Percentiles rank a stretch among this genome's conserved stretches.
phyloP scores from a whole-genome alignment of 2,888 invertebrate genomes.

The Mamestra brassicae region DNA sequence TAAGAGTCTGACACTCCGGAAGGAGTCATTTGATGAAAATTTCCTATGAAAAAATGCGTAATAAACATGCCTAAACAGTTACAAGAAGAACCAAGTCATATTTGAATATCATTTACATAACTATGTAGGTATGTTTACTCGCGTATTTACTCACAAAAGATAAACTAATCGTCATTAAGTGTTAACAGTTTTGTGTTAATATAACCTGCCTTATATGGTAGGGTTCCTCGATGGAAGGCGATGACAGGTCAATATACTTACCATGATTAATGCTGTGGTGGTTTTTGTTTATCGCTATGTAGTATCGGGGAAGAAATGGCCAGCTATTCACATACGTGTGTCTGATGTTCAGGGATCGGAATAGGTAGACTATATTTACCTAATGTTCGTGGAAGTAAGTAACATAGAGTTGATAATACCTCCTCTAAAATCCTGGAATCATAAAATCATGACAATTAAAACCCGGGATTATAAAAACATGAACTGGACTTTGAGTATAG shows the following conservation, averaged over 20 bases:
- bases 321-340: too few relatives aligned
- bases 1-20: too few relatives aligned
- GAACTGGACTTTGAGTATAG: too few relatives aligned
- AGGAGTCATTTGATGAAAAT: too few relatives aligned
- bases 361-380: too few relatives aligned
- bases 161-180: conserved; percentile 33
- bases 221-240: conserved; percentile 6
- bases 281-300: neutral
- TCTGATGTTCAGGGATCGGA: too few relatives aligned
- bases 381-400: too few relatives aligned
- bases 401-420: too few relatives aligned
- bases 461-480: too few relatives aligned
- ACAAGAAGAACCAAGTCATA: conserved; percentile 31
- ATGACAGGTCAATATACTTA: conserved; percentile 32
- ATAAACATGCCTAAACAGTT: neutral
- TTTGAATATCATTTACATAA: conserved; percentile 44
- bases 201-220: neutral
- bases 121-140: conserved; percentile 14
- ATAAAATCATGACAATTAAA: too few relatives aligned
- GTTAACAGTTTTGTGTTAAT: conserved; percentile 20
- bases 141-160: conserved; percentile 36
- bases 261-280: conserved; percentile 18
- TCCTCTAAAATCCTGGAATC: too few relatives aligned
- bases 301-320: neutral
- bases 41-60: neutral